Evolutionary conservation across 2,888 invertebrate genomes (phyloP).

Genomic region (Strigamia transsilvanica): DNA sequence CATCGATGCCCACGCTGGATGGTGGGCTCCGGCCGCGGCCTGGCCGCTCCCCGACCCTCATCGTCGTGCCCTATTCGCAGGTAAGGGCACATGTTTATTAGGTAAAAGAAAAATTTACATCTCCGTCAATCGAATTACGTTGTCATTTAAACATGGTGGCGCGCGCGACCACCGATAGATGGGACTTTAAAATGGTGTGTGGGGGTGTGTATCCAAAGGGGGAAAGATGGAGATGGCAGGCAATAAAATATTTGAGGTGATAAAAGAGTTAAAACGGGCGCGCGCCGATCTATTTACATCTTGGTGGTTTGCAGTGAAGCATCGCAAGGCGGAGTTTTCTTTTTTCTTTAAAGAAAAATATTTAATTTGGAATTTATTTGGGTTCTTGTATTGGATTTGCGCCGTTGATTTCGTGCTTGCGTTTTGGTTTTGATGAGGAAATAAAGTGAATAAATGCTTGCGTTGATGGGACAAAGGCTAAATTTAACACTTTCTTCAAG

Average conservation of each 20-base stretch:
- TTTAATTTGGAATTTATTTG: not conserved
- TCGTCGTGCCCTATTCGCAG: constrained; percentile 7
- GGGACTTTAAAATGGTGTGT: not conserved
- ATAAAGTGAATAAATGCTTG: not conserved
- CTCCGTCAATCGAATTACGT: too few relatives aligned
- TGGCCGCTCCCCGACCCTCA: constrained; percentile 16
- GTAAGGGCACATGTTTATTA: constrained; percentile 4
- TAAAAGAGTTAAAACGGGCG: too few relatives aligned
- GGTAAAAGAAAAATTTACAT: too few relatives aligned
- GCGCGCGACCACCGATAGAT: not conserved
- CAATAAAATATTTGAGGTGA: not conserved
- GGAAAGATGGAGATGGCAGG: not conserved
- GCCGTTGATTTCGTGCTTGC: not conserved
- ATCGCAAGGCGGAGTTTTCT: not conserved
- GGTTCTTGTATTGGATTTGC: not conserved
- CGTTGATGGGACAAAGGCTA: constrained; percentile 23
- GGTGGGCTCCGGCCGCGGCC: constrained; percentile 41
- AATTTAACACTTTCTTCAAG: constrained; percentile 34
- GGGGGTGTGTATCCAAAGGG: not conserved
- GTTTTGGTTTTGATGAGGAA: not conserved
- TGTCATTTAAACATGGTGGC: too few relatives aligned
- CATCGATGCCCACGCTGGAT: constrained; percentile 42
- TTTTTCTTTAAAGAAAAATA: not conserved
- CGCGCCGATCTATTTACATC: too few relatives aligned
- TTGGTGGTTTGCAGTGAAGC: not conserved